Base-by-base conservation (phyloP, 2,888 invertebrate genomes). In the Drosophila mettleri region DNA sequence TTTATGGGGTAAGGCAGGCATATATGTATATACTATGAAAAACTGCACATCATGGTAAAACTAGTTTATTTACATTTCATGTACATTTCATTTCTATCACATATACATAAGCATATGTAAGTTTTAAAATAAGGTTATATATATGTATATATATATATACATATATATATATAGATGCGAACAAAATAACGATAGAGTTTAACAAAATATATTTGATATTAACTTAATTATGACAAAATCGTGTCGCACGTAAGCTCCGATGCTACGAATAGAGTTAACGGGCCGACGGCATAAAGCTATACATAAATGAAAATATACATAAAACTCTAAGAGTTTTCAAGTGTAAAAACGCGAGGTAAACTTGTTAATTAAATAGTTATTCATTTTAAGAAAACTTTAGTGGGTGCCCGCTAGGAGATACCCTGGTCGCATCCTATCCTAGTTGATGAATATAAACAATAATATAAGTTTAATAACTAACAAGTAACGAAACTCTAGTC, bases 11-110 rank as follows among this genome's bases (percentile, higher is more conserved):
- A 7, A 5, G 16, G 8, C 3, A 7, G n/a, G 3, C 12, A 12
- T 31, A 3, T 31, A 31, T n/a, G n/a, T n/a, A 31, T 31, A 12
- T 16, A 36, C 16, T n/a, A 16, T 27, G 45, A 45, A 3, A 49
- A 24, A 34, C 22, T 24, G 34, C 49, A 27, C 4, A 41, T 63
- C 43, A 27, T 36, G 24, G 41, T 61, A 60, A 55, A 48, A 58
- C 55, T 74, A 61, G 18, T 76, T 75, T 75, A 75, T 76, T 76
- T 76, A 75, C 76, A 75, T 61, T 77, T 55, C 64, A 74, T 74
- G 51, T 74, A 75, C 74, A 74, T 60, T 62, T 74, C 27, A 55
- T 55, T 61, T 36, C 29, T 29, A 54, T 34, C 20, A 41, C 66
- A 62, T 65, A 61, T 58, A 59, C 59, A 36, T 33, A 29, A 33